Conservation (phyloP, 2,113 vertebrate genomes). For the Felis chaus region DNA sequence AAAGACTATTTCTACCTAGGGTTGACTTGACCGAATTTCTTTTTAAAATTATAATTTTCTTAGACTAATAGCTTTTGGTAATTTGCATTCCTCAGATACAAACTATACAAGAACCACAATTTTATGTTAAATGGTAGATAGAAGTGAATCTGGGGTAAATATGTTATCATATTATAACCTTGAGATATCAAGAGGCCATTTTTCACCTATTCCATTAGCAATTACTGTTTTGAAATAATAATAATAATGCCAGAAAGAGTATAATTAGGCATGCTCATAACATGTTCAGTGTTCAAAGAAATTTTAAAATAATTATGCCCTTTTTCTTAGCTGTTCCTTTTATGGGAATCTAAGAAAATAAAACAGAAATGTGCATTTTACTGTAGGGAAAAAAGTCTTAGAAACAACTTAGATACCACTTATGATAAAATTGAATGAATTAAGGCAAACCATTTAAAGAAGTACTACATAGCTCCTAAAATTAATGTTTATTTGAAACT, state of each 20-base stretch:
- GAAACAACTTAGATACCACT: slow-evolving; percentile 12
- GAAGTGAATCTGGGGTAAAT: background rate
- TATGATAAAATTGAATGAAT: background rate
- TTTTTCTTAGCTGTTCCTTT: background rate
- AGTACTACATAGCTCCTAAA: background rate
- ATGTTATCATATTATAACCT: background rate
- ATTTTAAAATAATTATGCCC: background rate
- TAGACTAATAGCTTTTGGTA: background rate
- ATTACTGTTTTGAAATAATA: background rate
- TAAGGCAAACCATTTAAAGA: background rate
- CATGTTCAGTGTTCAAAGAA: background rate
- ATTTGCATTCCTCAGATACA: background rate
- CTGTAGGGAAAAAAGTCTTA: background rate
- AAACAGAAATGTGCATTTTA: background rate
- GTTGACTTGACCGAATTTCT: background rate
- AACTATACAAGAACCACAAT: background rate
- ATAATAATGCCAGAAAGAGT: background rate
- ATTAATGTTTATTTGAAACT: background rate
- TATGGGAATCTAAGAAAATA: background rate
- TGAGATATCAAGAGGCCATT: background rate
- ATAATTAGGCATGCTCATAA: background rate
- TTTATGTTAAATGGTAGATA: background rate
- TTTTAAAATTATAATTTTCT: slow-evolving; percentile 27
- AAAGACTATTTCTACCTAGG: background rate
- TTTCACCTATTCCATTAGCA: background rate